Evolutionary conservation across 2,888 invertebrate genomes (phyloP), one percentile per base, ranked within the genome.

Genomic region (Scaptodrosophila latifasciaeformis): DNA sequence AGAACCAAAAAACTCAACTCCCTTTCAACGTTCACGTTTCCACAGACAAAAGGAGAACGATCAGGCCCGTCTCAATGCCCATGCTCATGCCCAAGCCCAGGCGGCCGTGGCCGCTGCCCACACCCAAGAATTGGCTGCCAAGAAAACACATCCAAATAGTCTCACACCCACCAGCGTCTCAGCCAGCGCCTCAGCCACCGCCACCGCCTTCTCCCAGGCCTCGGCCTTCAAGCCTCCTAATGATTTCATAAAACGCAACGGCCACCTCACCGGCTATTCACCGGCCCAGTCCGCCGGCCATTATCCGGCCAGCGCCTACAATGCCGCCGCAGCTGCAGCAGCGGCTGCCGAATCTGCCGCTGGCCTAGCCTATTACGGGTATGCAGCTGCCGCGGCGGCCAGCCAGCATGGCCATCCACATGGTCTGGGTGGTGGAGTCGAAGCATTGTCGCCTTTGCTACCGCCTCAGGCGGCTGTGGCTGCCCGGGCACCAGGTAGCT

Each of bases 171-270:
- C 24, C 24, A 7, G 4, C 4, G 35, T 13, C 35, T 9, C 35
- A 9, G 1, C 5, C 24, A 24, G 24, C 15, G 15, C 37, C 17
- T 57, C 49, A 12, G 29, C 35, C 1, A 48, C 39, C 4, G 58
- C 49, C 10, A 50, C 89, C 37, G 90, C 92, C n/a, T 93, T 92
- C 80, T 92, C 92, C 1, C 90, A 91, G 19, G 90, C 91, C 43
- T 94, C 94, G 0, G 94, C 94, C 1, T 94, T 95, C 82, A 91
- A 93, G 78, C 94, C 93, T 7, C 93, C 92, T 2, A 88, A 89
- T 12, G 92, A 92, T 13, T 70, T 74, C 70, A 90, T 91, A 24
- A 85, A 88, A 53, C 91, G 92, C 12, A 85, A 85, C 34, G 85
- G 84, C 2, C 68, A 68, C 40, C 40, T 68, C 40, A 66, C 80